Evolutionary conservation across 2,797 vertebrate species (phyloP).

Genomic region (Oryzias dopingdopingensis): DNA sequence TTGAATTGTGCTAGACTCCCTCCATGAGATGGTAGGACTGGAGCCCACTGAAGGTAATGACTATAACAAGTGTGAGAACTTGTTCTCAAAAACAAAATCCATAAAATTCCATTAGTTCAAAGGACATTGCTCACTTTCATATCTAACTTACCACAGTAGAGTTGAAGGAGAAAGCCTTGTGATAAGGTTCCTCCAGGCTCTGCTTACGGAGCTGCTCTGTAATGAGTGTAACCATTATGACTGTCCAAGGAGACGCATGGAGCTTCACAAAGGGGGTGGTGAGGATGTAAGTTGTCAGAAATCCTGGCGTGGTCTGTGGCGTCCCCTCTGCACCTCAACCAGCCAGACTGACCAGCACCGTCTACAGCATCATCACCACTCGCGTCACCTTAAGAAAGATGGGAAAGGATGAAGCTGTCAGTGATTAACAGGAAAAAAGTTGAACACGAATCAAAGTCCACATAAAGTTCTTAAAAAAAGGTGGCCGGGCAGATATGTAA

Average conservation of each 20-base stretch:
- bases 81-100: constrained; percentile 2
- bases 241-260: constrained; percentile 45
- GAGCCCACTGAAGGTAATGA: constrained; percentile 70
- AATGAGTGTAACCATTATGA: constrained; percentile 89
- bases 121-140: constrained; percentile 1
- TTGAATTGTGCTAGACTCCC: constrained; percentile 48
- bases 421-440: constrained; percentile 10
- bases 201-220: constrained; percentile 87
- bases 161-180: constrained; percentile 81
- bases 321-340: constrained; percentile 71
- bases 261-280: constrained; percentile 36
- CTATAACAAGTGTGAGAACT: constrained; percentile 45
- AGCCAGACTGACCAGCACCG: constrained; percentile 57
- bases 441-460: constrained; percentile 20
- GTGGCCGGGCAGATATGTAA: too few relatives aligned
- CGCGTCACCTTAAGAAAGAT: constrained; percentile 37
- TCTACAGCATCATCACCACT: constrained; percentile 53
- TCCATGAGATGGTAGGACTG: constrained; percentile 72
- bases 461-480: constrained; percentile 3
- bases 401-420: constrained; percentile 17
- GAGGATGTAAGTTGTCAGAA: constrained; percentile 42
- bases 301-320: constrained; percentile 66
- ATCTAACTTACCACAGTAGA: constrained; percentile 83
- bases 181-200: constrained; percentile 86
- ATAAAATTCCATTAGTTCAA: background rate